Percentiles rank a stretch among this genome's conserved stretches.
phyloP scores from a whole-genome alignment of 2,113 vertebrate species.

The Daubentonia madagascariensis region DNA sequence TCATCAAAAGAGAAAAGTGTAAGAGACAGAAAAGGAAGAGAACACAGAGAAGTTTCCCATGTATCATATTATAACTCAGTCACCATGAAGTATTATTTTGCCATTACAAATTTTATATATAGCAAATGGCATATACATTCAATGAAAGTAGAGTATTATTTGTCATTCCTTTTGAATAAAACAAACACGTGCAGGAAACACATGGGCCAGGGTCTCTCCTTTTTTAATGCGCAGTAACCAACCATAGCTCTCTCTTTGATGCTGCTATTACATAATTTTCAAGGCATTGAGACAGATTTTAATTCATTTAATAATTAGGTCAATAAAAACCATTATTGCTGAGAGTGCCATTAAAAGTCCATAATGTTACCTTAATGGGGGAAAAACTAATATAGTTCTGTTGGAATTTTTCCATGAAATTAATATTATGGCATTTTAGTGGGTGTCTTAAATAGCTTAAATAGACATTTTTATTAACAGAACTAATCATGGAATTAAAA shows the following conservation, averaged over 20 bases:
- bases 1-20: background rate
- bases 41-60: background rate
- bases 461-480: slow-evolving; percentile 82
- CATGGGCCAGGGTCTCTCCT: background rate
- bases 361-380: slow-evolving; percentile 85
- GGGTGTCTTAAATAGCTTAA: slow-evolving; percentile 77
- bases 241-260: background rate
- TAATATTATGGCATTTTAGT: slow-evolving; percentile 80
- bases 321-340: slow-evolving; percentile 83
- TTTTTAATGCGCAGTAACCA: background rate
- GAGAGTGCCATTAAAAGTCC: slow-evolving; percentile 83
- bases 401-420: slow-evolving; percentile 85
- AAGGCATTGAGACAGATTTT: slow-evolving; percentile 70
- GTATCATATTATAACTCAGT: background rate
- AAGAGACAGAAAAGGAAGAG: background rate
- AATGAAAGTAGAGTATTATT: background rate
- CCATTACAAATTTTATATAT: background rate
- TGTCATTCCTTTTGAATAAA: background rate
- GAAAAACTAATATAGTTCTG: slow-evolving; percentile 79
- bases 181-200: background rate
- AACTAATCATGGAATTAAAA: slow-evolving; percentile 82
- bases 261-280: slow-evolving; percentile 62
- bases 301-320: slow-evolving; percentile 83
- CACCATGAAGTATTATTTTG: background rate
- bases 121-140: background rate